Conservation (phyloP, 1,140 invertebrate species). For the Agrilus planipennis region DNA sequence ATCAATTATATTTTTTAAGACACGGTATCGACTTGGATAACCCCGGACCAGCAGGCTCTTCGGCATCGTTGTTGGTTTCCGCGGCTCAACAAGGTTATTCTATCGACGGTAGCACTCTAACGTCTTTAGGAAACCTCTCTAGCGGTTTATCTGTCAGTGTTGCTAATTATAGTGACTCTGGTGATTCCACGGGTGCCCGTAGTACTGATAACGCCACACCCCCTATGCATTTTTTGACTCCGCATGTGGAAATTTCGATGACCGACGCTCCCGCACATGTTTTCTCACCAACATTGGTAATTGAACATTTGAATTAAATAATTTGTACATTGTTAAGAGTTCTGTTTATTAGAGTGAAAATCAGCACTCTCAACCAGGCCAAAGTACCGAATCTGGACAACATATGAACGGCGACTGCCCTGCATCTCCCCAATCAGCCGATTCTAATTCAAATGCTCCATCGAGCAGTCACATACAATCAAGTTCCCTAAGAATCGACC, state of each 20-base stretch:
- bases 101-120: constrained; percentile 39
- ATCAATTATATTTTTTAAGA: constrained; percentile 32
- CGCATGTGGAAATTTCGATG: constrained; percentile 81
- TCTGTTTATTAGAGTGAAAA: constrained; percentile 9
- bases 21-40: constrained; percentile 83
- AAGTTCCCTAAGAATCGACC: constrained; percentile 31
- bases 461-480: constrained; percentile 47
- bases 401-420: constrained; percentile 43
- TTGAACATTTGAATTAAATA: too few relatives aligned
- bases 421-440: constrained; percentile 62
- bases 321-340: background rate
- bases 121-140: constrained; percentile 38
- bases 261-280: constrained; percentile 44
- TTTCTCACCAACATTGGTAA: constrained; percentile 33
- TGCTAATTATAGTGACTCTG: constrained; percentile 62
- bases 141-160: constrained; percentile 34
- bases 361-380: constrained; percentile 16
- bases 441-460: constrained; percentile 59
- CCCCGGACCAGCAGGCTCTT: constrained; percentile 64
- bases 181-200: constrained; percentile 61
- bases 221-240: constrained; percentile 79
- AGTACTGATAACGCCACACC: constrained; percentile 72
- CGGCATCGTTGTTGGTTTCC: constrained; percentile 48
- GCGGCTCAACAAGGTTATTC: constrained; percentile 43
- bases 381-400: constrained; percentile 32